Percentiles rank a stretch among this genome's conserved stretches.
phyloP scores from a whole-genome alignment of 2,797 vertebrate species.

The Buceros bicornis region DNA sequence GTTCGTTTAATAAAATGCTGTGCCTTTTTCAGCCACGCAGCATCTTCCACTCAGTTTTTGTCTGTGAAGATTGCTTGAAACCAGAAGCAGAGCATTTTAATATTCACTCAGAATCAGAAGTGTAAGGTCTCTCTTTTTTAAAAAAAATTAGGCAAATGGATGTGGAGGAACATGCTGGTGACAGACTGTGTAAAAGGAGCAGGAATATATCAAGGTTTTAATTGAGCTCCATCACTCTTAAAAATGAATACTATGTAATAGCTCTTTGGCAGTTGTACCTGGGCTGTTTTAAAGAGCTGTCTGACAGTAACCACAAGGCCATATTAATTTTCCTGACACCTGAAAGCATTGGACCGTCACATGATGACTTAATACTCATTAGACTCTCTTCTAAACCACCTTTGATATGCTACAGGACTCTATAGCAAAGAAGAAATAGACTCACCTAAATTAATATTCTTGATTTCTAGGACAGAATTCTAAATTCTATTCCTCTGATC shows the following conservation, averaged over 20 bases:
- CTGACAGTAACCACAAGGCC: background rate
- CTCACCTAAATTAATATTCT: background rate
- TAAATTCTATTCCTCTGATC: background rate
- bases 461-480: background rate
- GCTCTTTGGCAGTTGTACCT: background rate
- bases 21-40: background rate
- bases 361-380: background rate
- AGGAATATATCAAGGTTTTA: background rate
- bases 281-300: background rate
- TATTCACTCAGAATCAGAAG: background rate
- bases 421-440: background rate
- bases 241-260: background rate
- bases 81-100: background rate
- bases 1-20: background rate
- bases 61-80: background rate
- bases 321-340: background rate
- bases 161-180: background rate
- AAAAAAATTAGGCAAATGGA: background rate
- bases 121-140: background rate
- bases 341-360: background rate
- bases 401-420: background rate
- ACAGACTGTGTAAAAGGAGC: background rate
- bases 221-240: background rate
- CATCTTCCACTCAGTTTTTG: background rate
- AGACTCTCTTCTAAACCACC: background rate